Evolutionary conservation across 1,140 invertebrate genomes (phyloP).

Genomic region (Hycleus cichorii): DNA sequence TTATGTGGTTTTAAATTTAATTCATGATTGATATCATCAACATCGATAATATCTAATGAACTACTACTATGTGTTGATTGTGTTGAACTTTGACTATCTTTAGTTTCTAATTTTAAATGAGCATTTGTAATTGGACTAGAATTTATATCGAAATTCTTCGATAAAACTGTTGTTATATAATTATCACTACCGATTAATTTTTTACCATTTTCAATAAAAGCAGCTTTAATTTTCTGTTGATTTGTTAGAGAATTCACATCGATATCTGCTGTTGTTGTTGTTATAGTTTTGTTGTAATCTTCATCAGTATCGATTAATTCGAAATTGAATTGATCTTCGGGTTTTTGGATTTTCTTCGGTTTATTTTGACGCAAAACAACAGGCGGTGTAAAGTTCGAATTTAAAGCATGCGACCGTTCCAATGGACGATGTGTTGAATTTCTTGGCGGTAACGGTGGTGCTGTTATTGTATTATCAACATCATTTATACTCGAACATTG

Average conservation of each 20-base stretch:
- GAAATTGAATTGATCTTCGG: slow-evolving; percentile 68
- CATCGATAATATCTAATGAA: slow-evolving; percentile 24
- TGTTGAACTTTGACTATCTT: slow-evolving; percentile 35
- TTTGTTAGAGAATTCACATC: slow-evolving; percentile 40
- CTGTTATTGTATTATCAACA: slow-evolving; percentile 29
- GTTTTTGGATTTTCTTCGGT: slow-evolving; percentile 50
- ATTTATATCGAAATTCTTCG: slow-evolving; percentile 44
- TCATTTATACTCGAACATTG: not conserved
- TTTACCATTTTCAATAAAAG: slow-evolving; percentile 46
- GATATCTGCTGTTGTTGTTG: slow-evolving; percentile 17
- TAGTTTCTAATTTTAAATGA: slow-evolving; percentile 31
- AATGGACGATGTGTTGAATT: slow-evolving; percentile 49
- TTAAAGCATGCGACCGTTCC: slow-evolving; percentile 52
- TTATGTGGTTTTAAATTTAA: slow-evolving; percentile 47
- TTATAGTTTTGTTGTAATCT: slow-evolving; percentile 20
- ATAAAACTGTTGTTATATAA: slow-evolving; percentile 54
- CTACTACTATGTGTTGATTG: slow-evolving; percentile 30
- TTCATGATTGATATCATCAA: slow-evolving; percentile 19
- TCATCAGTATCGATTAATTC: slow-evolving; percentile 73
- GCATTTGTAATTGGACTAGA: slow-evolving; percentile 39
- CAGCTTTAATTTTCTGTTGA: slow-evolving; percentile 45
- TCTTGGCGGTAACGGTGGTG: slow-evolving; percentile 46
- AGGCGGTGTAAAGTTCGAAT: slow-evolving; percentile 39
- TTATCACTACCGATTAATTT: slow-evolving; percentile 60
- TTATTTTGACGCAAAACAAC: slow-evolving; percentile 49